These are phyloP conservation scores for Numenius phaeopus DNA, from an alignment of 2,797 vertebrate genomes.

Conservation along the genomic window DNA sequence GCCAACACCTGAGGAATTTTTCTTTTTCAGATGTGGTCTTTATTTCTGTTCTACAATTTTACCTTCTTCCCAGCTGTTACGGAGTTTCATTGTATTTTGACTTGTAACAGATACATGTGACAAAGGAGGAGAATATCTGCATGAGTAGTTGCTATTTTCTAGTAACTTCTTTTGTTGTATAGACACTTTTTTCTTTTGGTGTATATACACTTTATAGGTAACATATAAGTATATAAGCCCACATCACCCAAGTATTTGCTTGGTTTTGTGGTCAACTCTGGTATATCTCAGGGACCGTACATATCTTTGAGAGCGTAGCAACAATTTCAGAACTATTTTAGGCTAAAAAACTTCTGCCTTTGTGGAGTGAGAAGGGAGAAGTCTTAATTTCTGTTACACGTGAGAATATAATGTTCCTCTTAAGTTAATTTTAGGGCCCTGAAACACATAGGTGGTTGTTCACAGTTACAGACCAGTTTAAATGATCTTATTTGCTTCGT, in stretches of 20 bases:
- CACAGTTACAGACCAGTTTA: neutral
- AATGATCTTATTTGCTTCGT: neutral
- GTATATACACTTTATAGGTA: neutral
- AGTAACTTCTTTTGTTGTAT: neutral
- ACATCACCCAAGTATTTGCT: neutral
- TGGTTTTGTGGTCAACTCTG: neutral
- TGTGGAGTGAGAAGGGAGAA: neutral
- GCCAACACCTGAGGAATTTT: neutral
- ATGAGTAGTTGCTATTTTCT: neutral
- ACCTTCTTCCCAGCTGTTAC: neutral
- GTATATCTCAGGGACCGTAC: neutral
- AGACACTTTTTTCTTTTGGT: neutral
- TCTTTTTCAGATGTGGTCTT: neutral
- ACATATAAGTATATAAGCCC: neutral
- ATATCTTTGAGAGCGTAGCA: neutral
- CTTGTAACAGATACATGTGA: neutral
- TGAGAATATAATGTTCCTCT: neutral
- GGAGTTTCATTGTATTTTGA: neutral
- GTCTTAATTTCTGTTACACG: neutral
- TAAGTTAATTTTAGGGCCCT: neutral
- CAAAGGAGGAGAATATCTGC: neutral
- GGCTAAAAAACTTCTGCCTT: neutral
- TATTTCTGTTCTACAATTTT: neutral
- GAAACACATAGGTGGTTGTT: neutral
- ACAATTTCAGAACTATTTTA: neutral